phyloP scores from a whole-genome alignment of 2,888 invertebrate species.

The Lamellibrachia columna region DNA sequence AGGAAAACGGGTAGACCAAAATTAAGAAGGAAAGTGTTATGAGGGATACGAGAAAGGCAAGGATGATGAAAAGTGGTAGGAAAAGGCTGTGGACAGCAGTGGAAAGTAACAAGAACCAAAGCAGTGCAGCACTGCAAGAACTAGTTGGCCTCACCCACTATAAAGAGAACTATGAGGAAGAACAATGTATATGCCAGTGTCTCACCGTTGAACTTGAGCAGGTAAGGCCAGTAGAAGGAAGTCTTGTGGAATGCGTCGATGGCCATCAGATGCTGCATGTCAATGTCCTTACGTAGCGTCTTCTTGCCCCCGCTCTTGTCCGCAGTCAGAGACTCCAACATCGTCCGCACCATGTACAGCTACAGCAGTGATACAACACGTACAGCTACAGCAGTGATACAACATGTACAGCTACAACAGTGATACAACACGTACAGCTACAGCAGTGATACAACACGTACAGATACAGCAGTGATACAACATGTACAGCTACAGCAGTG shows the following conservation, averaged over 20 bases:
- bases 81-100: no score
- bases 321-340: slow-evolving; percentile 95
- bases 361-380: slow-evolving; percentile 67
- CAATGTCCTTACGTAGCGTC: slow-evolving; percentile 94
- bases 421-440: background rate
- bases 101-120: no score
- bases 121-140: no score
- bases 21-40: no score
- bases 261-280: slow-evolving; percentile 88
- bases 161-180: no score
- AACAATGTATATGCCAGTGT: no score
- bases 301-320: slow-evolving; percentile 97
- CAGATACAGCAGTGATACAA: background rate
- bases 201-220: slow-evolving; percentile 88
- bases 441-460: background rate
- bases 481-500: background rate
- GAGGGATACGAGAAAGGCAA: no score
- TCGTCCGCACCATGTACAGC: slow-evolving; percentile 98
- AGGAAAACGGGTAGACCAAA: no score
- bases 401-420: background rate
- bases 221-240: slow-evolving; percentile 95
- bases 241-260: slow-evolving; percentile 96
- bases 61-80: no score
- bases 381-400: background rate
- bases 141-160: no score